Evolutionary conservation across 1,140 invertebrate genomes (phyloP), one percentile per base, ranked within the genome.

Genomic region (Drosophila pectinifera): DNA sequence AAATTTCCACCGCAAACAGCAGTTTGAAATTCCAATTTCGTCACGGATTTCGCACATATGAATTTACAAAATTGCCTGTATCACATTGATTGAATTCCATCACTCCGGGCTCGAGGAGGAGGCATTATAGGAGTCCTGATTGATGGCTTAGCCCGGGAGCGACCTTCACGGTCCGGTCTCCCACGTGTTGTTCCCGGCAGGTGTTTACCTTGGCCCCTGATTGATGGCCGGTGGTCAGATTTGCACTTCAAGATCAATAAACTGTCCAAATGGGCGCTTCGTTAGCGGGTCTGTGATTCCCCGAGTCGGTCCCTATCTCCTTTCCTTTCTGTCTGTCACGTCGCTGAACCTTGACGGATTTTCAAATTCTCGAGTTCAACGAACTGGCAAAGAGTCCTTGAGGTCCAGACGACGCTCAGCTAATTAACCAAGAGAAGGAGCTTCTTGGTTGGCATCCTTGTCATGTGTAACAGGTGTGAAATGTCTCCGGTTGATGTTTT

Each of bases 31-130:
- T 73, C 61, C 72, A 75, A 76, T 76, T 75, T 76, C 74, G 73
- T 77, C 62, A 77, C 61, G 62, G 61, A 51, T 75, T 67, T 76
- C 62, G 61, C 61, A 67, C 64, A 75, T 75, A 67, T 76, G 72
- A 67, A 75, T 67, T 75, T 76, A 75, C 45, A 76, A 72, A 76
- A 76, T 76, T 76, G 73, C 72, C 55, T 58, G 51, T 51, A 75
- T 57, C 45, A 53, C 70, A 83, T 72, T 86, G 83, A 86, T 86
- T 86, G 83, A 82, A 77, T 79, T 88, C 77, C 61, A 75, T 56
- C 54, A 22, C 14, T 38, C 20, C 13, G 43, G 28, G 28, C 22
- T 24, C 2, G 22, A 22, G 2, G 20, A 7, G 28, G 16, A 46
- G 18, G 26, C 31, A n/a, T 55, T 43, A 28, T 61, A 38, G 42